Evolutionary conservation across 2,888 invertebrate genomes (phyloP).

Genomic region (Trissolcus brochymenae): DNA sequence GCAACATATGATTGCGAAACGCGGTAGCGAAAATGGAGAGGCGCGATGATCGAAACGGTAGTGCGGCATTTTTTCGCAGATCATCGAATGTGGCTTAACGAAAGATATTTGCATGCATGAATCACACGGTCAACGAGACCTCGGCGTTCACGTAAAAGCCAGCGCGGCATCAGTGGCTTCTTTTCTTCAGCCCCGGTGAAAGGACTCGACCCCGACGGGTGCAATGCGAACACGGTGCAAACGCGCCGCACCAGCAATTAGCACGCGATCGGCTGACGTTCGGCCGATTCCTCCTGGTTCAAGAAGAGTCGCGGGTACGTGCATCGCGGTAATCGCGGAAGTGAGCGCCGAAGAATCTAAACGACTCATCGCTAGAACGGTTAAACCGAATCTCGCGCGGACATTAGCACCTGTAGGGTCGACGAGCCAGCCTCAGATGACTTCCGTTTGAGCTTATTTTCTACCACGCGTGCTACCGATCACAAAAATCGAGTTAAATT

Average conservation of each 20-base stretch:
- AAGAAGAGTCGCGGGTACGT: conserved; percentile 40
- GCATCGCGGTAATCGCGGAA: conserved; percentile 54
- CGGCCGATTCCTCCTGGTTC: conserved; percentile 47
- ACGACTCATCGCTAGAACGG: conserved; percentile 57
- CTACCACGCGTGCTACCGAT: no score
- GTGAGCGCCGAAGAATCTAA: conserved; percentile 55
- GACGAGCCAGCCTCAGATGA: conserved; percentile 52
- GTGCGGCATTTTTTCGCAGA: conserved; percentile 11
- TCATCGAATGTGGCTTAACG: conserved; percentile 57
- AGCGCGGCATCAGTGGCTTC: conserved; percentile 34
- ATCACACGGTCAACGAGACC: conserved; percentile 30
- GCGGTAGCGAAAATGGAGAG: conserved; percentile 8
- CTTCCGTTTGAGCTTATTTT: conserved; percentile 43
- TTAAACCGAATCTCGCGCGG: conserved; percentile 56
- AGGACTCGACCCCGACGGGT: conserved; percentile 55
- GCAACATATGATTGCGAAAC: conserved; percentile 7
- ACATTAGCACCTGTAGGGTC: conserved; percentile 56
- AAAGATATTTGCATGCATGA: conserved; percentile 60
- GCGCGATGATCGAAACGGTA: conserved; percentile 14
- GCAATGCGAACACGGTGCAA: conserved; percentile 48
- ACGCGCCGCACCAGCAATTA: conserved; percentile 59
- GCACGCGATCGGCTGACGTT: conserved; percentile 60
- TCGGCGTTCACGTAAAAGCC: conserved; percentile 24
- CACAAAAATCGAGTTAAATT: no score
- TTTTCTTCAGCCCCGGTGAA: conserved; percentile 47